These are phyloP conservation scores for Burhinus bistriatus DNA, from an alignment of 2,113 vertebrate species.

Conservation along the genomic window DNA sequence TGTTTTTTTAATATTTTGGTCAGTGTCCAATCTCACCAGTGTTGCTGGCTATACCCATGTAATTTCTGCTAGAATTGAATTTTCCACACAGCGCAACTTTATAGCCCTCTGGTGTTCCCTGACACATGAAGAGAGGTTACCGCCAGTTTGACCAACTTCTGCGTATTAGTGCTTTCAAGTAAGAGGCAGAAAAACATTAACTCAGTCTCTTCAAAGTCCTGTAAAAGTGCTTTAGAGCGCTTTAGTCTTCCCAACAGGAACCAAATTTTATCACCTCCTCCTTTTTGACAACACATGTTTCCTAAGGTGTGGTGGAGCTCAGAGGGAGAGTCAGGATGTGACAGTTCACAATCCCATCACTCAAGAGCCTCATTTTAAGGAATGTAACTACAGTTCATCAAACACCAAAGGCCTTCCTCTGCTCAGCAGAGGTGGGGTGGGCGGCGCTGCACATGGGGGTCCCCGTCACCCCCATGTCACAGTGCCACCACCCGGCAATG, in stretches of 20 bases:
- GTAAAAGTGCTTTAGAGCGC: neutral
- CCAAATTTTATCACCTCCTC: neutral
- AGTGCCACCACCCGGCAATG: accelerated
- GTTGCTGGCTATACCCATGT: constrained; percentile 59
- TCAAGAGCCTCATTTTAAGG: neutral
- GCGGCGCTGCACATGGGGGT: accelerated
- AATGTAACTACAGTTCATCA: neutral
- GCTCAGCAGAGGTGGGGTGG: accelerated
- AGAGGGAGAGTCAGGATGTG: neutral
- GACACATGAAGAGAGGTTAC: constrained; percentile 37
- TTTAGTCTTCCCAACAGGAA: neutral
- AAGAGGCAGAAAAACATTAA: constrained; percentile 8
- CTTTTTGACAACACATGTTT: neutral
- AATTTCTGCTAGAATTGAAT: constrained; percentile 73
- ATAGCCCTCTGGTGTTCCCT: constrained; percentile 55
- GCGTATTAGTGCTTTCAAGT: constrained; percentile 9
- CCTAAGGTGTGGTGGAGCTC: neutral
- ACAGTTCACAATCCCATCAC: neutral
- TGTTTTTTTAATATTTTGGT: constrained; percentile 70
- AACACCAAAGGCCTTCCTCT: neutral
- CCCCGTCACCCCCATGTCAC: neutral
- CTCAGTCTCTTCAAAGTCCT: neutral
- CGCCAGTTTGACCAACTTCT: constrained; percentile 39
- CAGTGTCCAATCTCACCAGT: constrained; percentile 53
- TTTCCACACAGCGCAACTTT: constrained; percentile 68